Evolutionary conservation across 2,797 vertebrate genomes (phyloP).

Genomic region (Nasua narica): DNA sequence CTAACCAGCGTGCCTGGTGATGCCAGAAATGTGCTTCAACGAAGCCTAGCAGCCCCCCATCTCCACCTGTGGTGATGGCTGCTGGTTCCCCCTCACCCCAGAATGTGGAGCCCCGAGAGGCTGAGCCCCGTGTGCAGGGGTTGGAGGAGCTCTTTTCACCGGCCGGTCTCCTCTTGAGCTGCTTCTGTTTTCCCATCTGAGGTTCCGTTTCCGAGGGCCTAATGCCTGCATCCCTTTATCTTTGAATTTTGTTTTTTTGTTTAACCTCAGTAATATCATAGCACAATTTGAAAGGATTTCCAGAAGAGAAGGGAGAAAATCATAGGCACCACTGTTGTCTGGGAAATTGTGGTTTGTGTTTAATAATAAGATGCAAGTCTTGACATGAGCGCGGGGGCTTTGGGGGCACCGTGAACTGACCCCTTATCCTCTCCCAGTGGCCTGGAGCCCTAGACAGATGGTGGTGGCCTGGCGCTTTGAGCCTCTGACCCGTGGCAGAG

Average conservation of each 20-base stretch:
- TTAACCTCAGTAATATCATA: neutral
- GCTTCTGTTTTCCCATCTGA: neutral
- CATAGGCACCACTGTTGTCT: neutral
- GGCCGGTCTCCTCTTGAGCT: neutral
- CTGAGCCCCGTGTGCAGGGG: fast-evolving
- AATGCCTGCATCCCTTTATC: neutral
- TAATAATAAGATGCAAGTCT: neutral
- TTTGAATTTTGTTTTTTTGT: neutral
- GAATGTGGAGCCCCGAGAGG: neutral
- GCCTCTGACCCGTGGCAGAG: neutral
- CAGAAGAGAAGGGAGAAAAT: neutral
- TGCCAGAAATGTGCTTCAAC: neutral
- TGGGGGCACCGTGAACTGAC: too few species aligned
- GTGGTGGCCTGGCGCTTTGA: neutral
- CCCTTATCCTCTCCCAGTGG: neutral
- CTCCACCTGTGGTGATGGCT: neutral
- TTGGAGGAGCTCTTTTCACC: neutral
- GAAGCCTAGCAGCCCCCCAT: neutral
- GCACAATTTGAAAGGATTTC: neutral
- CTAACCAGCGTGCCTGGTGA: neutral
- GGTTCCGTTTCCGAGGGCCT: neutral
- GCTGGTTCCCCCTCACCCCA: neutral
- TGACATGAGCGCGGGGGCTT: neutral
- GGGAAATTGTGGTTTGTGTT: neutral
- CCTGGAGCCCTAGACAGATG: neutral